phyloP scores from a whole-genome alignment of 2,797 vertebrate genomes.

The Siniperca obscura region DNA sequence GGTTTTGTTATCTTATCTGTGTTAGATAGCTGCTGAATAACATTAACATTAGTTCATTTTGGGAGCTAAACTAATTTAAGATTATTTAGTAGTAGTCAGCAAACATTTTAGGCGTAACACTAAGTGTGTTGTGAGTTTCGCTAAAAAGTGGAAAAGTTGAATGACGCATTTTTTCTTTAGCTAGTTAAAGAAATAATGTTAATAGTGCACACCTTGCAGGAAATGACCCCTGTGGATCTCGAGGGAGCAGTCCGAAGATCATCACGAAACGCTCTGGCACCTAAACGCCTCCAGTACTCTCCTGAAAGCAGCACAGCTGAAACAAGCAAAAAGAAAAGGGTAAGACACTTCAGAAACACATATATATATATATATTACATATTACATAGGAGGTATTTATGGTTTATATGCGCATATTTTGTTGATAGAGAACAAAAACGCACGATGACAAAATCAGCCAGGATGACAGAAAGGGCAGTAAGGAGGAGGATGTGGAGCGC shows the following conservation, averaged over 20 bases:
- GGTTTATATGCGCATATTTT: neutral
- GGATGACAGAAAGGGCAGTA: neutral
- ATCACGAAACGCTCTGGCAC: conserved; percentile 1
- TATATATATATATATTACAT: accelerated
- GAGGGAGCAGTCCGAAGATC: conserved; percentile 26
- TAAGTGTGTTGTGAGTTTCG: neutral
- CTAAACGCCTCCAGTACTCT: conserved; percentile 52
- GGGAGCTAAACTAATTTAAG: neutral
- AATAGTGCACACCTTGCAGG: conserved; percentile 38
- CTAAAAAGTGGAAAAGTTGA: neutral
- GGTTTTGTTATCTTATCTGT: neutral
- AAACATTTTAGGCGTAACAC: neutral
- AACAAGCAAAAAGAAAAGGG: conserved; percentile 19
- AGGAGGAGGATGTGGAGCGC: conserved; percentile 34
- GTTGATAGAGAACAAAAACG: conserved; percentile 29
- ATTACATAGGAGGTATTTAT: accelerated
- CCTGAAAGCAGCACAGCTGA: neutral
- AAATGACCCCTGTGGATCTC: conserved; percentile 18
- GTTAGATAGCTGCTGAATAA: neutral
- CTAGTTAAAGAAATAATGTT: neutral
- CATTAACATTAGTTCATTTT: neutral
- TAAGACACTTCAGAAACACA: neutral
- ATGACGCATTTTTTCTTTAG: accelerated
- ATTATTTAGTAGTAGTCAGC: neutral
- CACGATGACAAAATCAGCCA: neutral